Percentiles rank a stretch among this genome's conserved stretches.
Evolutionary conservation across 2,797 vertebrate genomes (phyloP).

Genomic region (Hyperoplus immaculatus): DNA sequence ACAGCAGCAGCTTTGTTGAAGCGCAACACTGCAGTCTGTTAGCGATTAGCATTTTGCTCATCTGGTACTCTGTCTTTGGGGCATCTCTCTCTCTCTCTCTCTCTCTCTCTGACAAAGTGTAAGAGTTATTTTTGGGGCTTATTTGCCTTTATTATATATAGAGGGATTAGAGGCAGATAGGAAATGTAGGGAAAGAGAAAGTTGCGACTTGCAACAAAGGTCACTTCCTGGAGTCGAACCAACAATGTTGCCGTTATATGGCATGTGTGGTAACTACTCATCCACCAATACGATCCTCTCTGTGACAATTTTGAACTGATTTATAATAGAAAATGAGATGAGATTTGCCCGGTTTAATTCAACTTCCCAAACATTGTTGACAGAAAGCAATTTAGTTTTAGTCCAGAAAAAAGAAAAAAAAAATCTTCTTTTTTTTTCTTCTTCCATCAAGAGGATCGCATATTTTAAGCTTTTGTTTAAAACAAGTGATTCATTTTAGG

Average conservation of each 20-base stretch:
- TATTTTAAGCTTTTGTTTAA: background rate
- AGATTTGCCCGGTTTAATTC: background rate
- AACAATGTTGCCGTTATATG: no score
- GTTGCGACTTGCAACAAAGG: no score
- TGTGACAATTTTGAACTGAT: conserved; percentile 30
- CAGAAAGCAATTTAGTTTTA: background rate
- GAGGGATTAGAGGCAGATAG: no score
- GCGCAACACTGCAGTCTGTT: conserved; percentile 8
- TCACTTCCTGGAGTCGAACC: no score
- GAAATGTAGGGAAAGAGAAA: no score
- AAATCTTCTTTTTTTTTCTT: conserved; percentile 4
- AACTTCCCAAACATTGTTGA: background rate
- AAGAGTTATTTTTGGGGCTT: no score
- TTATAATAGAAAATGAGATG: conserved; percentile 12
- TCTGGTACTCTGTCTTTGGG: conserved; percentile 19
- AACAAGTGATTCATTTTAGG: background rate
- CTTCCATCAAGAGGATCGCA: background rate
- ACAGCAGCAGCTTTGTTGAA: conserved; percentile 14
- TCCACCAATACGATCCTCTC: background rate
- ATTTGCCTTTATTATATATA: no score
- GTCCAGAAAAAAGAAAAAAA: no score
- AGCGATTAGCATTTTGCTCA: conserved; percentile 11
- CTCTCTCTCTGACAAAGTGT: conserved; percentile 18
- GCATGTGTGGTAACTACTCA: no score
- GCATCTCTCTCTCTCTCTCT: conserved; percentile 15